Evolutionary conservation across 2,113 vertebrate species (phyloP).

Genomic region (Colaptes auratus): DNA sequence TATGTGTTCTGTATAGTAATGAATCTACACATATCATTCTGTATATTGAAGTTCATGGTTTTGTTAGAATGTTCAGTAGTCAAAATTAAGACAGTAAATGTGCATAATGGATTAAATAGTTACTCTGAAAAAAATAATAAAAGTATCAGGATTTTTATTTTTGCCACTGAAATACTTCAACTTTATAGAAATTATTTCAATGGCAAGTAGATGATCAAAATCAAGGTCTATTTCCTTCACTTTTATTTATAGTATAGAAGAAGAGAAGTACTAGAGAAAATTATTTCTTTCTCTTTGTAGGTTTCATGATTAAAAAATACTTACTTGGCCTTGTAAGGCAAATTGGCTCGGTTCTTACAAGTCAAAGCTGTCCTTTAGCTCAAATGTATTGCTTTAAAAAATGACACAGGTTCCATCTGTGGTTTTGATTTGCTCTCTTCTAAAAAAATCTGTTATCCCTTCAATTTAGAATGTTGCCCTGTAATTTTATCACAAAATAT

Average conservation of each 20-base stretch:
- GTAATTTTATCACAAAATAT: not conserved
- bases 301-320: constrained; percentile 46
- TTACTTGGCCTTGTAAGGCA: constrained; percentile 19
- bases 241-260: not conserved
- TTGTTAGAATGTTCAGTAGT: not conserved
- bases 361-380: constrained; percentile 29
- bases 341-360: constrained; percentile 16
- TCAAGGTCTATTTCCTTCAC: not conserved
- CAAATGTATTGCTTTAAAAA: constrained; percentile 12
- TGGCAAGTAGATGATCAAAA: not conserved
- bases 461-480: not conserved
- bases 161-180: not conserved
- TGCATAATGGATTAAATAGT: not conserved
- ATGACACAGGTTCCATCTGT: constrained; percentile 27
- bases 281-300: not conserved
- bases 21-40: not conserved
- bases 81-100: not conserved
- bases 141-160: not conserved
- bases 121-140: not conserved
- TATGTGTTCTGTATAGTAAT: not conserved
- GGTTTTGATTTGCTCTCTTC: constrained; percentile 21
- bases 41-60: not conserved
- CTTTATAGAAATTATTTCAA: not conserved
- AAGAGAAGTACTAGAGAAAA: not conserved
- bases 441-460: not conserved